Base-by-base conservation (phyloP, 30 jellyfish, hydroid and myxozoan species). In the Rhopilema esculentum region DNA sequence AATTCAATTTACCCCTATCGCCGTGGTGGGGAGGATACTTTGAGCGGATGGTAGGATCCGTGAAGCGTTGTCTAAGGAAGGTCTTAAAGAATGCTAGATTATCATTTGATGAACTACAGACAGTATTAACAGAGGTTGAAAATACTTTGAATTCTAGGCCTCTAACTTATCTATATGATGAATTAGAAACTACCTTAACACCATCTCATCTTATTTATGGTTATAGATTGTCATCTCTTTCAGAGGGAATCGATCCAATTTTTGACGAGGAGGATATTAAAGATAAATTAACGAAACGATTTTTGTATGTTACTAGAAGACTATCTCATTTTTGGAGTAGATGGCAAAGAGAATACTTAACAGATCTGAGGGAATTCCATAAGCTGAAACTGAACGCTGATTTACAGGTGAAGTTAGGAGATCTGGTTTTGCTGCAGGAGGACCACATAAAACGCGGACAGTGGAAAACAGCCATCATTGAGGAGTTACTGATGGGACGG, bases 351-450 rank as follows among this genome's bases (percentile, higher is more conserved):
- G 91, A 81, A 51, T 81, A 81, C 29, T 0, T 72, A 73, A 74
- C 65, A 22, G 94, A 85, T 74, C 51, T 72, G 88, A 85, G 94
- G 69, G 88, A 74, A 49, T 52, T 50, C 23, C 66, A 74, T 28
- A 72, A 57, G 30, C 72, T 64, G 49, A 6, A 19, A 53, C 51
- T 21, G 28, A 17, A 20, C 65, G 18, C 17, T 4, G 22, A 25
- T 0, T 25, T 28, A 29, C 81, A 25, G 17, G 24, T 70, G 22
- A n/a, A n/a, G n/a, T n/a, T n/a, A n/a, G n/a, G n/a, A n/a, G n/a
- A n/a, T n/a, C n/a, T n/a, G n/a, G n/a, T n/a, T n/a, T n/a, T n/a
- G n/a, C n/a, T n/a, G n/a, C n/a, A n/a, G n/a, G n/a, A n/a, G n/a
- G n/a, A n/a, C n/a, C n/a, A n/a, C n/a, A n/a, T n/a, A n/a, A n/a